These are phyloP conservation scores for Poecilia latipinna DNA, from an alignment of 2,113 vertebrate genomes.

Conservation along the genomic window DNA sequence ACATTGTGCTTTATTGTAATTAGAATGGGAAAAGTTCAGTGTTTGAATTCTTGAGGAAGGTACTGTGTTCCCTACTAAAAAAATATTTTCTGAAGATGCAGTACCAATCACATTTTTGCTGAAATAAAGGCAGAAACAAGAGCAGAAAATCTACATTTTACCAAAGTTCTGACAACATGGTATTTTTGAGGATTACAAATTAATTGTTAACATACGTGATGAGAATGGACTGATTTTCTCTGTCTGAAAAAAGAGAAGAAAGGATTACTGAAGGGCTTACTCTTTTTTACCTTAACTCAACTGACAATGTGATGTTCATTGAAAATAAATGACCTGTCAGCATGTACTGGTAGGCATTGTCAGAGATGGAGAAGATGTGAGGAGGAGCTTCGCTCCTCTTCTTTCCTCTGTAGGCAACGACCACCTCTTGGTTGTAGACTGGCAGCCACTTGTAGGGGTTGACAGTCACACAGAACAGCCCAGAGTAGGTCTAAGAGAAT, in stretches of 20 bases:
- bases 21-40: neutral
- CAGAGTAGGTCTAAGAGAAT: constrained; percentile 74
- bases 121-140: too few relatives aligned
- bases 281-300: neutral
- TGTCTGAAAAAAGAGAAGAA: constrained; percentile 57
- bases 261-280: neutral
- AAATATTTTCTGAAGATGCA: too few relatives aligned
- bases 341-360: constrained; percentile 93
- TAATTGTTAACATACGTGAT: constrained; percentile 67
- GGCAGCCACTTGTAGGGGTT: constrained; percentile 94
- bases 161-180: neutral
- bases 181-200: neutral
- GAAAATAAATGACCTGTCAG: constrained; percentile 80
- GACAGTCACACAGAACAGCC: constrained; percentile 90
- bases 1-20: neutral
- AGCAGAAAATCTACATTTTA: too few relatives aligned
- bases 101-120: too few relatives aligned
- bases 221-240: constrained; percentile 77
- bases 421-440: constrained; percentile 89
- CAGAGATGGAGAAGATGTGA: constrained; percentile 94
- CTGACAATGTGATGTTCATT: neutral
- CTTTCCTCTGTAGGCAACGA: constrained; percentile 89
- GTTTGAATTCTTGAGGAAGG: too few relatives aligned
- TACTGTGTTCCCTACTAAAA: too few relatives aligned
- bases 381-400: constrained; percentile 91